Conservation (phyloP, 2,888 invertebrate species). For the Stomorhina lunata region DNA sequence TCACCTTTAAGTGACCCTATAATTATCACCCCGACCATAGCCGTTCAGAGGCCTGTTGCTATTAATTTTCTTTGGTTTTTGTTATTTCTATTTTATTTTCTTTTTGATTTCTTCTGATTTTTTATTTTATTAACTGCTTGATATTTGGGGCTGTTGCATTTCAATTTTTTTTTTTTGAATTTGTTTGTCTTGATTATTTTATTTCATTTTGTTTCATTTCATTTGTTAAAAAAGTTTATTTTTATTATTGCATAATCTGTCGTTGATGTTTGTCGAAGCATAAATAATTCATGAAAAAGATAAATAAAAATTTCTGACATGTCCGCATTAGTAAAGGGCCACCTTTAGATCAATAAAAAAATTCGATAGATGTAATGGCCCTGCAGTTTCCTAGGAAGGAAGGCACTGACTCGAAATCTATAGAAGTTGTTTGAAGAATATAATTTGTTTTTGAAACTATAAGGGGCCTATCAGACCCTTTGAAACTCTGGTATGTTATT, state of each 20-base stretch:
- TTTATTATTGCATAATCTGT: conserved; percentile 75
- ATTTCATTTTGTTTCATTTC: conserved; percentile 71
- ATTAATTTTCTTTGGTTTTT: conserved; percentile 67
- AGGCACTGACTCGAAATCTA: too few relatives aligned
- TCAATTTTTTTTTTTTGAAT: conserved; percentile 14
- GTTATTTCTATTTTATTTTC: conserved; percentile 66
- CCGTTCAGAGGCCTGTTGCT: conserved; percentile 12
- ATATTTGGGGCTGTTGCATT: conserved; percentile 52
- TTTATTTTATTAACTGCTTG: conserved; percentile 72
- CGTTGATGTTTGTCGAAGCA: conserved; percentile 59
- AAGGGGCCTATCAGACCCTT: too few relatives aligned
- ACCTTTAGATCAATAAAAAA: conserved; percentile 20
- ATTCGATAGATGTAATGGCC: conserved; percentile 58
- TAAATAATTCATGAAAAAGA: conserved; percentile 47
- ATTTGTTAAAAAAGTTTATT: conserved; percentile 66
- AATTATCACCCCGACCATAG: not conserved
- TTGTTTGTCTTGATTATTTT: conserved; percentile 50
- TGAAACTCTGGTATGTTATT: too few relatives aligned
- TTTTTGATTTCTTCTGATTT: too few relatives aligned
- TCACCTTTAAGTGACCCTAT: not conserved
- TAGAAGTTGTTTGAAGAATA: too few relatives aligned
- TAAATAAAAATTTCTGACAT: conserved; percentile 55
- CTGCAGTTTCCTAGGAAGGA: too few relatives aligned
- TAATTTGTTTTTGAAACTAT: too few relatives aligned
- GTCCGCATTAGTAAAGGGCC: conserved; percentile 38